phyloP scores from a whole-genome alignment of 2,113 vertebrate genomes.

The Clupea harengus region DNA sequence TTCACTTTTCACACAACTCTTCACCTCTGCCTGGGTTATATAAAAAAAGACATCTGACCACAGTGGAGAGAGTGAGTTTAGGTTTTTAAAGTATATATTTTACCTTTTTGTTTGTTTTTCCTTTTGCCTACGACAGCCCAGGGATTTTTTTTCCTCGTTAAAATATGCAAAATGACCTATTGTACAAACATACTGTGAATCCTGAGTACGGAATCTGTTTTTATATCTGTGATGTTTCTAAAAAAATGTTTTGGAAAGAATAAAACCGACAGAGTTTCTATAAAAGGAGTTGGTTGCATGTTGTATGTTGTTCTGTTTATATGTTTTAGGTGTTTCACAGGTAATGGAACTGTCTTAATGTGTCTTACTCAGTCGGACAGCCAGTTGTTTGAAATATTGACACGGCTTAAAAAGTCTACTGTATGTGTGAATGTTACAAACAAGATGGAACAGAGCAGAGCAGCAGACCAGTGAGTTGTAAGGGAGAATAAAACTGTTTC shows the following conservation, averaged over 20 bases:
- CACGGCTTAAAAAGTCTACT: not conserved
- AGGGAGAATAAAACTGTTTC: not conserved
- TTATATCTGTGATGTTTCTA: constrained; percentile 18
- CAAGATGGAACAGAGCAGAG: too few relatives aligned
- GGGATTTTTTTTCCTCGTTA: constrained; percentile 20
- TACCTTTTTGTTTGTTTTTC: constrained; percentile 25
- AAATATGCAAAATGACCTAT: constrained; percentile 45
- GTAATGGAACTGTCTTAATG: not conserved
- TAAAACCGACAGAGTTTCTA: constrained; percentile 49
- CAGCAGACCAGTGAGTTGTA: not conserved
- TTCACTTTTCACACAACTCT: not conserved
- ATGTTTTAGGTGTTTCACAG: not conserved
- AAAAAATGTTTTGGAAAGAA: constrained; percentile 15
- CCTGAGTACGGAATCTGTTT: constrained; percentile 14
- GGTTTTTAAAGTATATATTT: constrained; percentile 56
- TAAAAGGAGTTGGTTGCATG: constrained; percentile 64
- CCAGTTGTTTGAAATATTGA: not conserved
- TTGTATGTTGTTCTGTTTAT: not conserved
- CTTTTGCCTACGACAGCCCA: constrained; percentile 22
- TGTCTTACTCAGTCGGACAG: not conserved
- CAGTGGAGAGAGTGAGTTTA: not conserved
- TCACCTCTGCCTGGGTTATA: not conserved
- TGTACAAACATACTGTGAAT: constrained; percentile 40
- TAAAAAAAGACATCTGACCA: not conserved
- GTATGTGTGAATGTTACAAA: too few relatives aligned